Evolutionary conservation across 2,888 invertebrate species (phyloP), one percentile per base, ranked within the genome.

Genomic region (Cylloceria caligata): DNA sequence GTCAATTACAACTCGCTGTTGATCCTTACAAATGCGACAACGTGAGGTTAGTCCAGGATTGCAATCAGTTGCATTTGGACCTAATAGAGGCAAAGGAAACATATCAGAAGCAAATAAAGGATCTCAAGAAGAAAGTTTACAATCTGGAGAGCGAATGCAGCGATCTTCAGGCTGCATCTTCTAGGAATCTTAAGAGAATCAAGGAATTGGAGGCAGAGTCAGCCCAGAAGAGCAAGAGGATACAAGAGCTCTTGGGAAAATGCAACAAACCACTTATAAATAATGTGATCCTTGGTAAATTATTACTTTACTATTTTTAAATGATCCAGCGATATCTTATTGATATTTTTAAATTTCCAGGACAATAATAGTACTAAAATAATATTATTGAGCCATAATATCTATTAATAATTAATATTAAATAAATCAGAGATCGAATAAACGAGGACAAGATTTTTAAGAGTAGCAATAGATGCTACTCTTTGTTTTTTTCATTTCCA

Each of bases 11-110:
- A 92, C 93, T 95, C 75, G 95, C 96, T 86, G 95, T 95, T 47
- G 97, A 97, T 91, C 97, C 97, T 0, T 97, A 96, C 88, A 96
- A 96, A 93, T 96, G 96, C 91, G 97, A 97, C 89, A 97, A 97
- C 93, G 95, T 95, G 34, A 96, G 95, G 91, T 93, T 97, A 64
- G 94, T 97, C 76, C 94, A 95, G 91, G 96, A 97, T 93, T 96
- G 96, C 89, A 97, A 96, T 93, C 94, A 95, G 87, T 93, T 97
- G 67, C 96, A 97, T 90, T 93, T 94, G 86, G 95, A 96, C 88
- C 93, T 96, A 78, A 93, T 96, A 76, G 94, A 95, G 88, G 93
- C 95, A 64, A 95, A 95, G 87, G 97, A 97, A 89, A 94, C 94
- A 92, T 94, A 95, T 87, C 94, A 94, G 93, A 92, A 94, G 86